Evolutionary conservation across 2,113 vertebrate species (phyloP).

Genomic region (Alethe castanea): DNA sequence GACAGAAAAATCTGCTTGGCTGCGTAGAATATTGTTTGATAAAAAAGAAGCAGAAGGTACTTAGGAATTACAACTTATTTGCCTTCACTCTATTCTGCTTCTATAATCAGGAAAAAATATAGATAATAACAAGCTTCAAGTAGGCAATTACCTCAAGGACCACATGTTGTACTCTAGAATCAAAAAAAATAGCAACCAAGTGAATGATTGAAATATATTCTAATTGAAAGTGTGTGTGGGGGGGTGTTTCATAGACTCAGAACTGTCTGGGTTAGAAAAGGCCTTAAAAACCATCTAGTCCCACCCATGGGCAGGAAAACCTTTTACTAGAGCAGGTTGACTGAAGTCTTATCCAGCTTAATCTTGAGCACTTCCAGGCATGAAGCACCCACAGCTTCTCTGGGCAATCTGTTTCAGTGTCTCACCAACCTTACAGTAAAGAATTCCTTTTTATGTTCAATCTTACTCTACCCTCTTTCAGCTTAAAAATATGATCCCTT

Average conservation of each 20-base stretch:
- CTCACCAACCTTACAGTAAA: background rate
- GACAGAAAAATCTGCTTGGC: background rate
- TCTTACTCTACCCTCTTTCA: background rate
- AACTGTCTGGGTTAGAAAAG: background rate
- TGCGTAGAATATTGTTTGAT: background rate
- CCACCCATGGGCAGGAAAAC: rapidly evolving
- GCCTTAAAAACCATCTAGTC: background rate
- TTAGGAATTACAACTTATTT: background rate
- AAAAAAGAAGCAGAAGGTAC: background rate
- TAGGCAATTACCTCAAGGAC: background rate
- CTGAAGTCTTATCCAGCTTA: background rate
- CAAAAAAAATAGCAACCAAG: background rate
- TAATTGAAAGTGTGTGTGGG: background rate
- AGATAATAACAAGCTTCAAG: background rate
- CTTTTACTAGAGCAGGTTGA: background rate
- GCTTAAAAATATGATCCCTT: background rate
- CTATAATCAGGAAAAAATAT: background rate
- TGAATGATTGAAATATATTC: background rate
- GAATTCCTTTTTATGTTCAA: too few relatives aligned
- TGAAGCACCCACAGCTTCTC: background rate
- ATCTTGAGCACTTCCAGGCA: background rate
- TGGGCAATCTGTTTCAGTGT: background rate
- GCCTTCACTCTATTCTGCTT: background rate
- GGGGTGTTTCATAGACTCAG: background rate
- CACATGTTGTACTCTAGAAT: background rate